These are phyloP conservation scores for Nymphicus hollandicus DNA, from an alignment of 2,113 vertebrate species.

Conservation along the genomic window DNA sequence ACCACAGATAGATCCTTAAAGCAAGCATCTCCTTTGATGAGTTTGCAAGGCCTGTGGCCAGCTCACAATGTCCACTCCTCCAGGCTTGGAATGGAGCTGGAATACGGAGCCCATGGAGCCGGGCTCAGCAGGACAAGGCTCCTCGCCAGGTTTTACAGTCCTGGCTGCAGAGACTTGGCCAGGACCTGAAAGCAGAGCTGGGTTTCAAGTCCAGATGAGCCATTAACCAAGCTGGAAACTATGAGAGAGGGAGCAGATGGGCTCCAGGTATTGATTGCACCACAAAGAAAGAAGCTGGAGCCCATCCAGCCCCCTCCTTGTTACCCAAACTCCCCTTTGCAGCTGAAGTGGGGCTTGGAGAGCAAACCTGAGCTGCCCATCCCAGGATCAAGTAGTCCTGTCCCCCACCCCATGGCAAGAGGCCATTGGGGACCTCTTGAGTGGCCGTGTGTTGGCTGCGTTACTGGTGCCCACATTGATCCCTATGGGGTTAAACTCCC, in stretches of 20 bases:
- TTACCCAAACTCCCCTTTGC: background rate
- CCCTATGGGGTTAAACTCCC: background rate
- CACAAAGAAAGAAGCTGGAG: background rate
- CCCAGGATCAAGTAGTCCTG: accelerated
- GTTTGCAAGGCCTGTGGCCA: background rate
- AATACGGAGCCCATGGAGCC: accelerated
- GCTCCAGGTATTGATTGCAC: background rate
- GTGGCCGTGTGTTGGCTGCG: accelerated
- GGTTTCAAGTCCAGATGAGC: background rate
- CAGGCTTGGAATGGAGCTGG: background rate
- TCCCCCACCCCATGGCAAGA: accelerated
- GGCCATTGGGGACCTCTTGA: accelerated
- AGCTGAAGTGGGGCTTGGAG: too few relatives aligned
- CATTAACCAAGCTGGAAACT: background rate
- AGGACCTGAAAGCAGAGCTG: background rate
- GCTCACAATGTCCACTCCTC: background rate
- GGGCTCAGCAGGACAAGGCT: background rate
- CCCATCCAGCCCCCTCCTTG: background rate
- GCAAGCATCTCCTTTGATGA: background rate
- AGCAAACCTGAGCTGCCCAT: accelerated
- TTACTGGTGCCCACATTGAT: too few relatives aligned
- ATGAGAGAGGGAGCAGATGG: background rate
- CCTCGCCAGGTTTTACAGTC: background rate
- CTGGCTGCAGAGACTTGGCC: background rate
- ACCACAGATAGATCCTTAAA: background rate